Evolutionary conservation across 1,140 invertebrate species (phyloP).

Genomic region (Arion vulgaris): DNA sequence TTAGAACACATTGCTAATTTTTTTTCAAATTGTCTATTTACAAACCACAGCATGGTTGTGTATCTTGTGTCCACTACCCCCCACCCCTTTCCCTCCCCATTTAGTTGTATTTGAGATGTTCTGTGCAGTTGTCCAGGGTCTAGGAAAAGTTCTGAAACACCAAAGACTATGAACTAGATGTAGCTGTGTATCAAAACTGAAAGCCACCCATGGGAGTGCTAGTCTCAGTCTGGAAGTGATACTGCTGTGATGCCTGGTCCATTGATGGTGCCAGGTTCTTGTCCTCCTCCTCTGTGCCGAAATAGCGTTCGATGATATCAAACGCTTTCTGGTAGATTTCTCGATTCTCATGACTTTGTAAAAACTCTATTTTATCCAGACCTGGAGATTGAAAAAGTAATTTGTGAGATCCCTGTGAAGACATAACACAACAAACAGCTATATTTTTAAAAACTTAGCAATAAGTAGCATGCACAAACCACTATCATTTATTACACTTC

Average conservation of each 20-base stretch:
- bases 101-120: background rate
- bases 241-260: slow-evolving; percentile 83
- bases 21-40: slow-evolving; percentile 9
- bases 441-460: slow-evolving; percentile 8
- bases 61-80: too few species aligned
- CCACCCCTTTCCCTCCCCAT: too few species aligned
- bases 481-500: too few species aligned
- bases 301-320: slow-evolving; percentile 98
- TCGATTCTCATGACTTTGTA: slow-evolving; percentile 97
- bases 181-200: slow-evolving; percentile 59
- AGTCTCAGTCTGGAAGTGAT: slow-evolving; percentile 70
- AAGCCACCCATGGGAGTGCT: slow-evolving; percentile 66
- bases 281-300: slow-evolving; percentile 89
- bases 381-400: slow-evolving; percentile 71
- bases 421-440: background rate
- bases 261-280: slow-evolving; percentile 83
- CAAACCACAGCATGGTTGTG: background rate
- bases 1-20: slow-evolving; percentile 9
- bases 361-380: slow-evolving; percentile 94
- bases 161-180: background rate
- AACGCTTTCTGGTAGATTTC: slow-evolving; percentile 99
- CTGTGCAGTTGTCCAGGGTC: background rate
- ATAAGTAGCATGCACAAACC: too few species aligned
- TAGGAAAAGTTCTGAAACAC: background rate
- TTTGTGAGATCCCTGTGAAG: background rate